phyloP scores from a whole-genome alignment of 2,797 vertebrate species.

The Pampus argenteus region DNA sequence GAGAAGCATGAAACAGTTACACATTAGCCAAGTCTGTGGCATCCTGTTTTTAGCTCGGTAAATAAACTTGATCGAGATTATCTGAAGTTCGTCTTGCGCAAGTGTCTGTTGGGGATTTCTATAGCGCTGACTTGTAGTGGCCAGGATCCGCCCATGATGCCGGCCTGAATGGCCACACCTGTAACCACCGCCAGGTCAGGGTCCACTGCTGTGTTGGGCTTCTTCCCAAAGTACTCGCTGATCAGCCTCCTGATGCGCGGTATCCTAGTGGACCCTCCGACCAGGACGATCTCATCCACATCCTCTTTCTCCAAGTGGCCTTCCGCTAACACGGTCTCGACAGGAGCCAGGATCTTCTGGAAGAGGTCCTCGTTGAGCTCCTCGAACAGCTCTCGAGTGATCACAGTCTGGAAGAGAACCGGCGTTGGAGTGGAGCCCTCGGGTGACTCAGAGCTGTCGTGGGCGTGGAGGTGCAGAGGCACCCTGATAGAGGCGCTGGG shows the following conservation, averaged over 20 bases:
- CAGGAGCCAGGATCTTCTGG: conserved; percentile 93
- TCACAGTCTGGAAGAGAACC: conserved; percentile 84
- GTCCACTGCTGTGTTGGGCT: conserved; percentile 96
- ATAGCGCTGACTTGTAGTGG: conserved; percentile 97
- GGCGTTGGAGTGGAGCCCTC: conserved; percentile 22
- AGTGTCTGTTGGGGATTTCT: conserved; percentile 95
- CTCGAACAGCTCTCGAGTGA: conserved; percentile 92
- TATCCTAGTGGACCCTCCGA: conserved; percentile 97
- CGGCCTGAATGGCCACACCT: conserved; percentile 95
- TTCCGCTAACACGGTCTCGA: conserved; percentile 90
- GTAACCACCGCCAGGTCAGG: conserved; percentile 96
- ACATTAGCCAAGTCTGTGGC: conserved; percentile 3
- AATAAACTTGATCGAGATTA: conserved; percentile 62
- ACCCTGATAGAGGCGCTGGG: conserved; percentile 81
- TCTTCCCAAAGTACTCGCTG: conserved; percentile 92
- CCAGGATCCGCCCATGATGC: conserved; percentile 97
- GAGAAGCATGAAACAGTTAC: conserved; percentile 19
- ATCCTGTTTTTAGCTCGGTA: neutral
- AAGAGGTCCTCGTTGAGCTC: conserved; percentile 94
- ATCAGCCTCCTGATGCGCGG: conserved; percentile 93
- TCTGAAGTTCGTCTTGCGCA: conserved; percentile 94
- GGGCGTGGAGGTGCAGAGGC: conserved; percentile 82
- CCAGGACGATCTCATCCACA: conserved; percentile 97
- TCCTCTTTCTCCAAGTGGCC: conserved; percentile 89
- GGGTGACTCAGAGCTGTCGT: conserved; percentile 36